A percentile compares a stretch with the other conserved stretches of the same genome.
phyloP scores from a whole-genome alignment of 2,113 vertebrate species.

The Gymnarchus niloticus region DNA sequence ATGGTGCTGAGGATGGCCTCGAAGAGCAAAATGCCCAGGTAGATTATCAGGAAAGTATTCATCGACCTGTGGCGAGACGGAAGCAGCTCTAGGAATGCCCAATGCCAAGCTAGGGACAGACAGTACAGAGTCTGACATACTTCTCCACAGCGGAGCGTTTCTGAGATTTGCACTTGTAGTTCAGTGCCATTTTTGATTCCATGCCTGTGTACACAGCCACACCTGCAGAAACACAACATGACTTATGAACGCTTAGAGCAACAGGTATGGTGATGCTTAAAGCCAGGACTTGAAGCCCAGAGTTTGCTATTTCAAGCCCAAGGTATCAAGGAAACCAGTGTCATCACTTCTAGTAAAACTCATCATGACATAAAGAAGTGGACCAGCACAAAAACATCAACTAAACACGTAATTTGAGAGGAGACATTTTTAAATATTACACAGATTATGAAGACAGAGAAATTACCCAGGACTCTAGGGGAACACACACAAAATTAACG shows the following conservation, averaged over 20 bases:
- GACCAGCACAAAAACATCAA: neutral
- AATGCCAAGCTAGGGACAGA: neutral
- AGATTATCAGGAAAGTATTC: conserved; percentile 97
- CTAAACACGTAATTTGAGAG: neutral
- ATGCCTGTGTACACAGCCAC: conserved; percentile 97
- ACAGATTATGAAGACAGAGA: neutral
- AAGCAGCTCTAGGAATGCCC: neutral
- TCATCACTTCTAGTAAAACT: neutral
- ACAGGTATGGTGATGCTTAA: neutral
- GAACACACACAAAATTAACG: neutral
- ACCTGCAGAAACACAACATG: conserved; percentile 60
- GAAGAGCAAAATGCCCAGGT: conserved; percentile 86
- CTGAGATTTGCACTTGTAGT: conserved; percentile 99
- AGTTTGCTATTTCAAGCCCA: neutral
- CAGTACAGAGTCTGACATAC: conserved; percentile 59
- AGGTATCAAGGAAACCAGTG: neutral
- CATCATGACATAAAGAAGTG: neutral
- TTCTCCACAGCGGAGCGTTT: conserved; percentile 98
- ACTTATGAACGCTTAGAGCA: neutral
- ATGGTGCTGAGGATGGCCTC: conserved; percentile 94
- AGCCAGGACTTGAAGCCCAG: too few relatives aligned
- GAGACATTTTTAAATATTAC: neutral
- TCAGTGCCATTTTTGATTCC: conserved; percentile 99
- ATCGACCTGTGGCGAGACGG: conserved; percentile 75
- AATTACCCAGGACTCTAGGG: neutral